Base-by-base conservation (phyloP, 1,140 invertebrate species). In the Megalonaias nervosa region DNA sequence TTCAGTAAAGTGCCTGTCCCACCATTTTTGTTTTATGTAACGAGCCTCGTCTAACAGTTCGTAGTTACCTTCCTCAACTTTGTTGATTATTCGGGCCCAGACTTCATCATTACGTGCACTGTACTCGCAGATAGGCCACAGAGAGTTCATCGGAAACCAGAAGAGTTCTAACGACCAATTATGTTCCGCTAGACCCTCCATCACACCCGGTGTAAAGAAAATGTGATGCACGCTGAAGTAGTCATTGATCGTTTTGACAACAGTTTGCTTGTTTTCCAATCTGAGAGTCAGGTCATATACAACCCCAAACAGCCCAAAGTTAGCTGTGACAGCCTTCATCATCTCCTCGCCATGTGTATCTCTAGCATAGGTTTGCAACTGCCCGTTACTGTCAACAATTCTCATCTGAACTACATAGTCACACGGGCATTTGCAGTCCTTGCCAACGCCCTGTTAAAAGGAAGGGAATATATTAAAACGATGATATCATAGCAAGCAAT, bases 281-380 rank as follows among this genome's bases (percentile, higher is more conserved):
- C 67, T 71, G 9, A 77, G 56, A 5, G 75, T 77, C 55, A 77
- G 71, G 55, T 77, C 75, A 38, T 66, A 77, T 3, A 77, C 65
- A 19, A 77, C 67, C 6, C 75, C 75, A 71, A 77, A 77, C 19
- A 58, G 64, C 19, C 75, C 75, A 66, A 77, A 77, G 17, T 65
- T 69, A 9, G 75, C 75, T n/a, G 21, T 58, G 1, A 77, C 62
- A n/a, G 75, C 75, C 59, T 65, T 71, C 2, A 77, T 55, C 23
- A 66, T 38, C 12, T 64, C 69, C 23, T 59, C 23, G n/a, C 67
- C 21, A 48, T 48, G 3, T 16, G 71, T 64, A 26, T 15, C 19
- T 16, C 17, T n/a, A 58, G 31, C 19, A 31, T 67, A 77, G 4
- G 75, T 77, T 48, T 56, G 26, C 5, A 77, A 38, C 6, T 77